Evolutionary conservation across 2,888 invertebrate genomes (phyloP), one percentile per base, ranked within the genome.

Genomic region (Eilema sororculum): DNA sequence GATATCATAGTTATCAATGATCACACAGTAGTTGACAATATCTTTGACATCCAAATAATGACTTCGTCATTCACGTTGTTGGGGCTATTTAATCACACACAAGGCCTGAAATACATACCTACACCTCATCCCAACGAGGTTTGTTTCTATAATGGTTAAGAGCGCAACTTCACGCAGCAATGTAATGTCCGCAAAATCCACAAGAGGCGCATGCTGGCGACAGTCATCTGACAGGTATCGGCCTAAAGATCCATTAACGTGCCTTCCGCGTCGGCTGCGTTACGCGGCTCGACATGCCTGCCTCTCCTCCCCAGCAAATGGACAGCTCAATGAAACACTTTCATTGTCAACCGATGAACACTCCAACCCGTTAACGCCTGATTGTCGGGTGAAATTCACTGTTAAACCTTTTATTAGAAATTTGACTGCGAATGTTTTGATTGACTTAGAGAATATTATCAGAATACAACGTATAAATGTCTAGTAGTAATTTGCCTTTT

Each of bases 201-300:
- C 77, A 81, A 79, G 76, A 78, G 67, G 80, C 78, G 83, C 79
- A 78, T 78, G 76, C 20, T 66, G 78, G 79, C 68, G 93, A 92
- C 93, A 92, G 84, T 93, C 89, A 93, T 91, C 93, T 88, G 93
- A 93, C 93, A 92, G 90, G 86, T 88, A 86, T 87, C 84, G 80
- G 79, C 82, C 82, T 83, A 84, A 85, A 82, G 83, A 84, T 81
- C 93, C 92, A 93, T 93, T 93, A 93, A 89, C 87, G 87, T 80
- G 85, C 84, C 83, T 89, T 88, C 87, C 86, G 82, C 86, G 74
- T 79, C 81, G 81, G 71, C 77, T 83, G 79, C 81, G 81, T 84
- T 78, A 85, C 83, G 76, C 79, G 83, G 78, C 68, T 73, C 81
- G 87, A 87, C 86, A 80, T 79, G 78, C 77, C 80, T 73, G 77